Conservation (phyloP, 1,140 invertebrate genomes). For the Neodiprion fabricii region DNA sequence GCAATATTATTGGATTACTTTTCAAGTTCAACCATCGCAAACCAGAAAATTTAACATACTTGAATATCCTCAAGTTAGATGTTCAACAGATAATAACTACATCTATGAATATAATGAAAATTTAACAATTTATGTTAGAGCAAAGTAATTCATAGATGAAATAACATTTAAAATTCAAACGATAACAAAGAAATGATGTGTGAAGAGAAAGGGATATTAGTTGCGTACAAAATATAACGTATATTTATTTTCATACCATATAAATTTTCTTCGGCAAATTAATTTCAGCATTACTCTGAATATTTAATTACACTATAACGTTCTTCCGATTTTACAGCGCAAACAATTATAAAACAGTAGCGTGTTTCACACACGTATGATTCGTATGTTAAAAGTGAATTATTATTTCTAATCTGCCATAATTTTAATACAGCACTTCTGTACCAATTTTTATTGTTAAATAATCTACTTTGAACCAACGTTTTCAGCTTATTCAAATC, state of each 20-base stretch:
- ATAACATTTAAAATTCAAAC: background rate
- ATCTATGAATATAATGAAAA: constrained; percentile 5
- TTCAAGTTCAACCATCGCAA: no score
- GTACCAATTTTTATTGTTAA: background rate
- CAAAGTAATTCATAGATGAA: constrained; percentile 11
- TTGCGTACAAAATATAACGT: constrained; percentile 7
- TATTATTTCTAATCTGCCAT: background rate
- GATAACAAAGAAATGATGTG: constrained; percentile 10
- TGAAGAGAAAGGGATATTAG: background rate
- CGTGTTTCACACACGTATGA: background rate
- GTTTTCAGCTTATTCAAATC: no score
- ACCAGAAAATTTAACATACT: background rate
- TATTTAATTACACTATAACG: background rate
- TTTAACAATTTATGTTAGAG: constrained; percentile 9
- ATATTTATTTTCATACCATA: constrained; percentile 5
- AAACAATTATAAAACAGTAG: background rate
- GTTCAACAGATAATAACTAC: no score
- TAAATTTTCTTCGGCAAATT: constrained; percentile 3
- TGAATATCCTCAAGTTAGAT: background rate
- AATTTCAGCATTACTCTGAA: background rate
- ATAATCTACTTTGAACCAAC: no score
- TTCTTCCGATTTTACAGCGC: background rate
- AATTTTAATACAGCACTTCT: background rate
- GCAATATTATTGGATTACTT: constrained; percentile 9
- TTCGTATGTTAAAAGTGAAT: background rate